phyloP scores from a whole-genome alignment of 1,140 invertebrate species.

The Orchestia grillus region DNA sequence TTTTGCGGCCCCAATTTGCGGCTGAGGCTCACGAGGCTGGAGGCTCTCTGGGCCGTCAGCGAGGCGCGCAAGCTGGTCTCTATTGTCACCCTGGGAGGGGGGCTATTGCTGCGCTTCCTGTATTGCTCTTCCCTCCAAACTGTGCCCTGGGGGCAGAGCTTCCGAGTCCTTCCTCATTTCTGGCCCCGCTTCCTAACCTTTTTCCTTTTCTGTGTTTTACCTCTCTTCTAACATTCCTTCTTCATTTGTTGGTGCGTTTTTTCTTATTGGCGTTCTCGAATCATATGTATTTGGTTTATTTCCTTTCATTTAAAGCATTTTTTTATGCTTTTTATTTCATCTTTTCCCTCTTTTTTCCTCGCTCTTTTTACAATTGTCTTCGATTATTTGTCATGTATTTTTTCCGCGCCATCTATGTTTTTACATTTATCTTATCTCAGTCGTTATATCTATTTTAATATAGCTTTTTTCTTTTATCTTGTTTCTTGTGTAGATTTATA shows the following conservation, averaged over 20 bases:
- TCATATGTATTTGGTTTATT: not conserved
- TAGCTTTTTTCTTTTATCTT: too few species aligned
- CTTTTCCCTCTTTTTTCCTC: not conserved
- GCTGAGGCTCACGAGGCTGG: not conserved
- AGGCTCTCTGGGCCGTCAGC: not conserved
- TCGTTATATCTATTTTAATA: too few species aligned
- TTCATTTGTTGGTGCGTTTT: too few species aligned
- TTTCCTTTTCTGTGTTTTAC: not conserved
- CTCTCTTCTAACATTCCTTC: too few species aligned
- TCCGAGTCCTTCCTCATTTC: not conserved
- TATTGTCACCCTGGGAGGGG: not conserved
- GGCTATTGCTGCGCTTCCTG: not conserved
- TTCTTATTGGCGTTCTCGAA: too few species aligned
- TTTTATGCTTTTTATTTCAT: too few species aligned
- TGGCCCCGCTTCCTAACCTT: not conserved
- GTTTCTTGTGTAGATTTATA: too few species aligned
- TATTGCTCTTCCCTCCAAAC: conserved; percentile 15
- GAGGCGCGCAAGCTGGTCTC: conserved; percentile 1
- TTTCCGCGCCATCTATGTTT: too few species aligned
- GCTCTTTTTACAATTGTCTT: too few species aligned
- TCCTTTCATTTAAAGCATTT: not conserved
- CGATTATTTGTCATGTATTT: too few species aligned
- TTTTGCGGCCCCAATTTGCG: not conserved
- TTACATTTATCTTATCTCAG: too few species aligned
- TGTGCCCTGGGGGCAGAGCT: conserved; percentile 9